Base-by-base conservation (phyloP, 92 coral and sea anemone genomes). In the Palythoa grandiflora region DNA sequence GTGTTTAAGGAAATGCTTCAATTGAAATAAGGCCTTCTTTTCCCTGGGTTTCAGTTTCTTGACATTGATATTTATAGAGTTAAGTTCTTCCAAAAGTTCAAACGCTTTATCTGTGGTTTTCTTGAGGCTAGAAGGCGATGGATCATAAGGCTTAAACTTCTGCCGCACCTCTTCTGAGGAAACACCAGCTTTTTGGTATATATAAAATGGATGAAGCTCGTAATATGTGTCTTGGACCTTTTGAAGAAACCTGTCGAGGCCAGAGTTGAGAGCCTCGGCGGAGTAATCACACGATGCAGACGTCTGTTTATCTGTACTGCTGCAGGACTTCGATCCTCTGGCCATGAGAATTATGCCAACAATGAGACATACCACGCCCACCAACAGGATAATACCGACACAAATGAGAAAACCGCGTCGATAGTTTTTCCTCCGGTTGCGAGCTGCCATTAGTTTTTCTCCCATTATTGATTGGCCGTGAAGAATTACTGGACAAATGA, bases 191-290 rank as follows among this genome's bases (percentile, higher is more conserved):
- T 91, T 92, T 70, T 75, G 50, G 35, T 89, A 88, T 50, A 94
- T 79, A 10, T 79, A 66, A 48, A 87, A 78, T 7, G 98, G 98
- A 50, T 91, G 90, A 21, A 91, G 88, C 63, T 86, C 52, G 85
- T 86, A 96, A 83, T 90, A 94, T 15, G 91, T 80, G 57, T 91
- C 91, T 66, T 93, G 93, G 72, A 94, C 91, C 54, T 93, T 90
- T 78, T 87, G 91, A 10, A 96, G 89, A 86, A 94, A 93, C 77
- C 63, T 87, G 72, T 89, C 95, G 77, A 96, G 83, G 76, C 97
- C 92, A 35, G 92, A 80, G 9, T 91, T 72, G 16, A 44, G 73
- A 20, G 98, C 98, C 59, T 94, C 94, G 63, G 86, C 71, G 17
- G 96, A 94, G 68, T 79, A 89, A 8, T 85, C 90, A 66, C 94